Evolutionary conservation across 2,797 vertebrate species (phyloP).

Genomic region (Helarctos malayanus): DNA sequence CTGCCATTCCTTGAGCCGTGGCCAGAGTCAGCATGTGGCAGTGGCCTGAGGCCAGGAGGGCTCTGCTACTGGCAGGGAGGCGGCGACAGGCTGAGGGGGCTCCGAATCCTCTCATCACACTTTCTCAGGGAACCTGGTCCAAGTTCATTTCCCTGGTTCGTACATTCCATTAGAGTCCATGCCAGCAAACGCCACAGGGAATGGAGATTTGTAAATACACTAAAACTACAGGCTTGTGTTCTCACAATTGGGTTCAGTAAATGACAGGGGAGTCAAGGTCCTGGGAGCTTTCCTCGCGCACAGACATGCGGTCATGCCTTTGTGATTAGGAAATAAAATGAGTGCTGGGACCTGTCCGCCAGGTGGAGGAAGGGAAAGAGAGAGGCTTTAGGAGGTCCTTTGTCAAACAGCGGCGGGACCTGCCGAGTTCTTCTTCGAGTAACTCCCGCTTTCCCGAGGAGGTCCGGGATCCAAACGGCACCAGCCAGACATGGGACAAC

Average conservation of each 20-base stretch:
- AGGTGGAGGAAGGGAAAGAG: background rate
- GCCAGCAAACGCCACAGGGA: background rate
- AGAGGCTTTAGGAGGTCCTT: background rate
- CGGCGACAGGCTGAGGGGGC: background rate
- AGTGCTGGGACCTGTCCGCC: background rate
- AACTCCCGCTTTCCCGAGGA: background rate
- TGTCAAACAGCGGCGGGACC: background rate
- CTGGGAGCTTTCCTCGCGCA: background rate
- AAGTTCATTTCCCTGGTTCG: conserved; percentile 38
- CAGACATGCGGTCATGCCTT: background rate
- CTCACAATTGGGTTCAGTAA: background rate
- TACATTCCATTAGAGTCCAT: background rate
- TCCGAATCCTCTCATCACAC: background rate
- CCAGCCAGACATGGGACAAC: conserved; percentile 32
- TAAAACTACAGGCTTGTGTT: conserved; percentile 31
- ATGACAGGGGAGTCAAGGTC: background rate
- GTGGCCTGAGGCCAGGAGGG: conserved; percentile 3
- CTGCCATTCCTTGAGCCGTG: background rate
- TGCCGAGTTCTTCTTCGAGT: background rate
- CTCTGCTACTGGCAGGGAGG: conserved; percentile 54
- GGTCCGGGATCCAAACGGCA: background rate
- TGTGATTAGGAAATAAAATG: background rate
- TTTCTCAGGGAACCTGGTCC: conserved; percentile 57
- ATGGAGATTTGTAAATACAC: background rate
- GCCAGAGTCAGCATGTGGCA: conserved; percentile 62